phyloP scores from a whole-genome alignment of 2,888 invertebrate species.

The Cancer borealis region DNA sequence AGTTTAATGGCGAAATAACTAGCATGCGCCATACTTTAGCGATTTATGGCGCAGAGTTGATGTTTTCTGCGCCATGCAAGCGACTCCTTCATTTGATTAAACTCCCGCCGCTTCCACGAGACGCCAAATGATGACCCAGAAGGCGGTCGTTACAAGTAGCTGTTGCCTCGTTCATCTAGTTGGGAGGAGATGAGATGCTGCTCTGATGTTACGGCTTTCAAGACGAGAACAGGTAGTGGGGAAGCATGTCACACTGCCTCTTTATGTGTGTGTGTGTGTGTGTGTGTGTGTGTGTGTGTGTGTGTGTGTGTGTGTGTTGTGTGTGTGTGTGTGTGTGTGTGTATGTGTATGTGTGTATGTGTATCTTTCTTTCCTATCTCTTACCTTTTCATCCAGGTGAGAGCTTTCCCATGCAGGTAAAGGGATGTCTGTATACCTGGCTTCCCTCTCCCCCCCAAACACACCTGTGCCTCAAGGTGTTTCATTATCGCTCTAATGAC shows the following conservation, averaged over 20 bases:
- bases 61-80: background rate
- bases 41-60: background rate
- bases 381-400: background rate
- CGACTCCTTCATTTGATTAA: slow-evolving; percentile 4
- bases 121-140: background rate
- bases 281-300: background rate
- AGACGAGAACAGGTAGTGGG: too few relatives aligned
- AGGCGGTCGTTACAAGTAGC: background rate
- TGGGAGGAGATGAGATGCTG: background rate
- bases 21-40: background rate
- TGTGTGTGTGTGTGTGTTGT: too few relatives aligned
- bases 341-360: background rate
- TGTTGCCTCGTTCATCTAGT: background rate
- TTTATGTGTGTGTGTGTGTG: too few relatives aligned
- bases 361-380: background rate
- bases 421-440: background rate
- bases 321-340: background rate
- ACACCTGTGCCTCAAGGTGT: background rate
- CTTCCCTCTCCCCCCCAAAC: background rate
- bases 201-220: too few relatives aligned
- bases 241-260: too few relatives aligned
- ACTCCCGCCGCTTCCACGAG: background rate
- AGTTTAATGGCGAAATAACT: background rate
- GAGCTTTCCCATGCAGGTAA: too few relatives aligned
- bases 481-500: background rate